Base-by-base conservation (phyloP, 2,113 vertebrate species). In the Laterallus jamaicensis region DNA sequence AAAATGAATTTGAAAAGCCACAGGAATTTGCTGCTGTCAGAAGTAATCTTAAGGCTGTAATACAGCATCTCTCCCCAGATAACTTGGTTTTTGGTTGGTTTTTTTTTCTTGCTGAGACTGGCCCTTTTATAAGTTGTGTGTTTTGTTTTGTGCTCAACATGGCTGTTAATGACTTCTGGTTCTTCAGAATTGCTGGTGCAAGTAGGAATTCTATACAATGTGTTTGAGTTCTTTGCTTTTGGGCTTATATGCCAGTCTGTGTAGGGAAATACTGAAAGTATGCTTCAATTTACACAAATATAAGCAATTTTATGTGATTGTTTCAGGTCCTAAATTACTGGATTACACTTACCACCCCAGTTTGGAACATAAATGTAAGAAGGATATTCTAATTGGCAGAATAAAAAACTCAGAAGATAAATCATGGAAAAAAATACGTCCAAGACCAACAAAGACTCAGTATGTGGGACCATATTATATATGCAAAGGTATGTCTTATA, bases 381-480 rank as follows among this genome's bases (percentile, higher is more conserved):
- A 99, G 93, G 99, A 99, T 95, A 98, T 98, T 96, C 98, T 99
- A 95, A 98, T 99, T 58, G 99, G 99, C 75, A 98, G 99, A 97
- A 98, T 98, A 90, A 99, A 99, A 96, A 98, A 98, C 92, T 96
- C 95, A 7, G 97, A 98, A 84, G 98, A 99, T 97, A 98, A 98
- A 96, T 97, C 96, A 29, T 99, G 99, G 99, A 99, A 99, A 93
- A 98, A 98, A 92, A 99, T 99, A 97, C 98, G 99, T 28, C 99
- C 99, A 18, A 98, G 99, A 96, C 99, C 99, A 58, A 99, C 98
- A 79, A 99, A 99, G 97, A 99, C 98, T 68, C 99, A 99, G 91
- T 99, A 99, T 94, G 98, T 99, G 84, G 99, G 99, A 70, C 99
- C 99, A 4, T 99, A 99, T 98, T 99, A 99, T 98, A 99, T 99